phyloP scores from a whole-genome alignment of 1,140 invertebrate genomes.

The Nebria ingens region DNA sequence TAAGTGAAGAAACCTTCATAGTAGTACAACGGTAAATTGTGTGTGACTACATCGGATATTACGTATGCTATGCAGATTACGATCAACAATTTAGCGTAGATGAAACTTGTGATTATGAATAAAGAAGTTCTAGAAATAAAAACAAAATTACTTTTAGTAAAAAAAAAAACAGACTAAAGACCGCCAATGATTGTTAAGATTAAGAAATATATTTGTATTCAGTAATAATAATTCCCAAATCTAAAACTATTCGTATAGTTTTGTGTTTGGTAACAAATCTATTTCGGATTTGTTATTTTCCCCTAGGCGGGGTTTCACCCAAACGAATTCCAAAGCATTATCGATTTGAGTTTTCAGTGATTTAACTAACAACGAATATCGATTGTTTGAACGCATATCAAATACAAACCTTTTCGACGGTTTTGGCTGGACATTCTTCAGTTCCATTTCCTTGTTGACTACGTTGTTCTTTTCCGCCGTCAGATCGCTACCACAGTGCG shows the following conservation, averaged over 20 bases:
- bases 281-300: no score
- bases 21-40: constrained; percentile 78
- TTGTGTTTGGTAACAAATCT: no score
- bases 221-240: no score
- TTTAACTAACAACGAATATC: not conserved
- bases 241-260: no score
- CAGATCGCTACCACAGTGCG: constrained; percentile 51
- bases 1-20: constrained; percentile 98
- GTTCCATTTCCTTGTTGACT: constrained; percentile 76
- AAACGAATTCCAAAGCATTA: no score
- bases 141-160: no score
- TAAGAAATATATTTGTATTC: no score
- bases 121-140: constrained; percentile 89
- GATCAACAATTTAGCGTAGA: constrained; percentile 84
- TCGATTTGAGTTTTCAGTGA: no score
- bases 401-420: constrained; percentile 61
- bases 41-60: constrained; percentile 85
- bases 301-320: no score
- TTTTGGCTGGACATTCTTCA: constrained; percentile 70
- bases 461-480: constrained; percentile 68
- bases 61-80: constrained; percentile 87
- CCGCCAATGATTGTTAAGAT: no score
- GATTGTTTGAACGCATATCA: constrained; percentile 1
- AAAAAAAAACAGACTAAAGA: no score
- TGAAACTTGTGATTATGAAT: constrained; percentile 89